These are phyloP conservation scores for Poeciliopsis paucimaculata DNA, from an alignment of 2,797 vertebrate genomes.

Conservation along the genomic window DNA sequence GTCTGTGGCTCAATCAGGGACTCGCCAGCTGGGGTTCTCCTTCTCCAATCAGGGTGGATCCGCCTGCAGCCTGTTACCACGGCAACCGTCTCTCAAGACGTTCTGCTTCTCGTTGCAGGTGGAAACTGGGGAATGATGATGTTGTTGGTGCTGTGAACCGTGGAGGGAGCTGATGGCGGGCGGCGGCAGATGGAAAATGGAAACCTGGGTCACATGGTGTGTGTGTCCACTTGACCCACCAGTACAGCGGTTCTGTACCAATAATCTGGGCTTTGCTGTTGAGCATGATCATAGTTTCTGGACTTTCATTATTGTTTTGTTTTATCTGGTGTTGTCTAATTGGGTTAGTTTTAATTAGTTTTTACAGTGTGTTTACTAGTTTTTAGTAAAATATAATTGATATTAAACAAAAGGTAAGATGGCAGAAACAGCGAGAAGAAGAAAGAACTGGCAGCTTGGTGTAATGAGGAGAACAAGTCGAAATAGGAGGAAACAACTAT, in stretches of 20 bases:
- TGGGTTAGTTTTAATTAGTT: too few relatives aligned
- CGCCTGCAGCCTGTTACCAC: slow-evolving; percentile 39
- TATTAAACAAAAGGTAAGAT: too few relatives aligned
- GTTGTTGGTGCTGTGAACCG: slow-evolving; percentile 22
- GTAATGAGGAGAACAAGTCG: too few relatives aligned
- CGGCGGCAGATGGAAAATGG: slow-evolving; percentile 89
- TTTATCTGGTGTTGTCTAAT: too few relatives aligned
- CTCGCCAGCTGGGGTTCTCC: slow-evolving; percentile 18
- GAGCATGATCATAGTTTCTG: too few relatives aligned
- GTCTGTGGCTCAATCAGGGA: slow-evolving; percentile 27
- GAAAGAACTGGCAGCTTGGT: too few relatives aligned
- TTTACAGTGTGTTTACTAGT: too few relatives aligned
- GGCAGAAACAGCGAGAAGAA: too few relatives aligned
- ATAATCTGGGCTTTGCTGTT: too few relatives aligned
- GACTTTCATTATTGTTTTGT: too few relatives aligned
- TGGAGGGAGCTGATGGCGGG: slow-evolving; percentile 3
- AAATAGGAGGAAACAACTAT: too few relatives aligned
- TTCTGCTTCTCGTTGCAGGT: slow-evolving; percentile 49
- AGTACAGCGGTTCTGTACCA: background rate
- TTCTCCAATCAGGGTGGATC: slow-evolving; percentile 6
- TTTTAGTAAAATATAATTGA: too few relatives aligned
- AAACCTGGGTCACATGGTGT: slow-evolving; percentile 92
- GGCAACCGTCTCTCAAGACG: slow-evolving; percentile 43
- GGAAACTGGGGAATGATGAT: slow-evolving; percentile 26
- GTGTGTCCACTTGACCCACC: slow-evolving; percentile 13